Percentiles rank a stretch among this genome's conserved stretches.
These are phyloP conservation scores for Patagioenas fasciata DNA, from an alignment of 2,113 vertebrate genomes.

Conservation along the genomic window DNA sequence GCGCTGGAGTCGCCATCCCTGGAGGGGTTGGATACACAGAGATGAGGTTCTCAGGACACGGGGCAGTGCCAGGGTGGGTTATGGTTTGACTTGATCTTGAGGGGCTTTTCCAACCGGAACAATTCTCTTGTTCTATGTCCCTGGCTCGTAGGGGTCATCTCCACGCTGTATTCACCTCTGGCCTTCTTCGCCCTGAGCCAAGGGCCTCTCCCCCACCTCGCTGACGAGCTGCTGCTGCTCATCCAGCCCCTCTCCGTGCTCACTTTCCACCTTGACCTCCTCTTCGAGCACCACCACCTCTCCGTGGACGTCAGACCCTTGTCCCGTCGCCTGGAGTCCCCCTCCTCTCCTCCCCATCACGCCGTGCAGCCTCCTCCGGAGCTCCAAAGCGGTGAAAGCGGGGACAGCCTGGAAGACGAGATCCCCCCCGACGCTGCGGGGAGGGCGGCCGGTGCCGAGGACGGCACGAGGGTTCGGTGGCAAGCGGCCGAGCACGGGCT, in stretches of 20 bases:
- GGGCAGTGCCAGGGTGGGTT: too few species aligned
- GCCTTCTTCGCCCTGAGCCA: constrained; percentile 77
- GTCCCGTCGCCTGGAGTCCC: background rate
- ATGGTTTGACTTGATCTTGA: too few species aligned
- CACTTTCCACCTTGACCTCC: constrained; percentile 81
- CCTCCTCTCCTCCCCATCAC: rapidly evolving
- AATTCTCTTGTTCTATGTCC: too few species aligned
- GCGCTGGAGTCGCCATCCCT: too few species aligned
- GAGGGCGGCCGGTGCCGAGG: background rate
- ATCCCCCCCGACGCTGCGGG: constrained; percentile 51
- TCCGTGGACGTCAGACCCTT: constrained; percentile 27
- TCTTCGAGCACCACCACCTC: constrained; percentile 80
- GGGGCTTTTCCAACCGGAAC: too few species aligned
- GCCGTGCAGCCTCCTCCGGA: rapidly evolving
- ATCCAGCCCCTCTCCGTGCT: constrained; percentile 79
- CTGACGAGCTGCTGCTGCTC: constrained; percentile 76
- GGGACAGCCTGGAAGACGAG: constrained; percentile 16
- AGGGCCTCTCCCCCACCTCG: constrained; percentile 60
- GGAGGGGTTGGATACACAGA: too few species aligned
- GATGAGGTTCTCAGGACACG: too few species aligned
- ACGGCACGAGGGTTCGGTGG: background rate
- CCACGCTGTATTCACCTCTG: constrained; percentile 69
- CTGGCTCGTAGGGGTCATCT: constrained; percentile 61
- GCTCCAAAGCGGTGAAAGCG: background rate
- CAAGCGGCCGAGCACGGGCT: background rate